Percentiles rank a stretch among this genome's conserved stretches.
Conservation (phyloP, 2,797 vertebrate species). For the Crax fasciolata region DNA sequence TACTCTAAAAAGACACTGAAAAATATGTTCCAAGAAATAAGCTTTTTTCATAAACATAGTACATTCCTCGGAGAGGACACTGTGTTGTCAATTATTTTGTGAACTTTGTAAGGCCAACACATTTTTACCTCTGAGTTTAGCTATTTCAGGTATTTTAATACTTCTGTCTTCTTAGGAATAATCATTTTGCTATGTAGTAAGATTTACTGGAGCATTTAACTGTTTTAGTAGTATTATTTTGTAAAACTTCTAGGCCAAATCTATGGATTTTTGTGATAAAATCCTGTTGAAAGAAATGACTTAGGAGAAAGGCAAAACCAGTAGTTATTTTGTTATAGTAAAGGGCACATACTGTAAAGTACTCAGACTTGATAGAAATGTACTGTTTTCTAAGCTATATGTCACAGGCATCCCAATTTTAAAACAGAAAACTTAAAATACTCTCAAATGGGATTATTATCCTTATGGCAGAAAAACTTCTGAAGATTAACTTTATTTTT, state of each 20-base stretch:
- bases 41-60: conserved; percentile 52
- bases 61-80: conserved; percentile 62
- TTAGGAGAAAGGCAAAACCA: conserved; percentile 59
- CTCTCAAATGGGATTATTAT: neutral
- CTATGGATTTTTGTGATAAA: conserved; percentile 65
- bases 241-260: conserved; percentile 59
- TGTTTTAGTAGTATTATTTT: conserved; percentile 33
- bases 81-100: conserved; percentile 68
- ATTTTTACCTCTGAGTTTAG: conserved; percentile 58
- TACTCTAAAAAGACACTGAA: conserved; percentile 54
- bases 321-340: conserved; percentile 38
- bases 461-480: conserved; percentile 52
- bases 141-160: conserved; percentile 53
- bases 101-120: conserved; percentile 60
- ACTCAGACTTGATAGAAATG: conserved; percentile 44
- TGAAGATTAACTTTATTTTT: neutral
- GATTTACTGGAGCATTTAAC: neutral
- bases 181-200: conserved; percentile 21
- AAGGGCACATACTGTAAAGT: conserved; percentile 38
- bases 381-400: conserved; percentile 49
- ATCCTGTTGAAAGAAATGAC: conserved; percentile 63
- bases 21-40: conserved; percentile 57
- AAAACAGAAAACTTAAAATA: neutral
- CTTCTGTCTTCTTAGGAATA: conserved; percentile 5
- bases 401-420: conserved; percentile 9